These are phyloP conservation scores for Atlantisia rogersi DNA, from an alignment of 2,113 vertebrate genomes.

Conservation along the genomic window DNA sequence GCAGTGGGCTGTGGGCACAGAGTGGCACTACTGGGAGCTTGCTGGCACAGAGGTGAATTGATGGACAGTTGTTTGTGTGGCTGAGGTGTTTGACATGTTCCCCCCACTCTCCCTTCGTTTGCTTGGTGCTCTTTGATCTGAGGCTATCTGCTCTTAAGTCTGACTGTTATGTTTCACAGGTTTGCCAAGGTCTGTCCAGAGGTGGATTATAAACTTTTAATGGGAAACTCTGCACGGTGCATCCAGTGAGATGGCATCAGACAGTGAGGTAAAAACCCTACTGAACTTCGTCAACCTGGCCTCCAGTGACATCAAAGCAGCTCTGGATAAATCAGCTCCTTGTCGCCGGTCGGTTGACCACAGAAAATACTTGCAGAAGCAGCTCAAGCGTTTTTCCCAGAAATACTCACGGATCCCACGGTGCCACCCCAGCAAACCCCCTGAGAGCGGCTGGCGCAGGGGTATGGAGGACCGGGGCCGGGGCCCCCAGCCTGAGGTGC, in stretches of 20 bases:
- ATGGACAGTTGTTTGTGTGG: neutral
- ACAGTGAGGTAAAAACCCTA: conserved; percentile 96
- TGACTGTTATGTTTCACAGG: neutral
- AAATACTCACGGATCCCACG: conserved; percentile 88
- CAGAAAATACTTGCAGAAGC: conserved; percentile 97
- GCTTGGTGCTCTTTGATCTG: neutral
- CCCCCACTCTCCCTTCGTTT: neutral
- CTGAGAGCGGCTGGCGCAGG: conserved; percentile 71
- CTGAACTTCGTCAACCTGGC: conserved; percentile 98
- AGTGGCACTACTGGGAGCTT: fast-evolving
- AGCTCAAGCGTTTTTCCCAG: conserved; percentile 96
- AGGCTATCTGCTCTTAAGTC: neutral
- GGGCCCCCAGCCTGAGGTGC: conserved; percentile 5
- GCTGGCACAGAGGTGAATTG: neutral
- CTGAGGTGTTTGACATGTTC: neutral
- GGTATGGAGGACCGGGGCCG: conserved; percentile 62
- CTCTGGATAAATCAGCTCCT: conserved; percentile 95
- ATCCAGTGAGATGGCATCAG: conserved; percentile 86
- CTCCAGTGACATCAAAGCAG: conserved; percentile 97
- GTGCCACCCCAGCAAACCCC: conserved; percentile 78
- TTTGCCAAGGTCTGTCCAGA: neutral
- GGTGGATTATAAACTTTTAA: conserved; percentile 60
- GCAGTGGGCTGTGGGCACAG: fast-evolving
- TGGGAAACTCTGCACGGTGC: conserved; percentile 46
- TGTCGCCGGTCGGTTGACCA: conserved; percentile 97